Evolutionary conservation across 1,140 invertebrate genomes (phyloP).

Genomic region (Metopolophium dirhodum): DNA sequence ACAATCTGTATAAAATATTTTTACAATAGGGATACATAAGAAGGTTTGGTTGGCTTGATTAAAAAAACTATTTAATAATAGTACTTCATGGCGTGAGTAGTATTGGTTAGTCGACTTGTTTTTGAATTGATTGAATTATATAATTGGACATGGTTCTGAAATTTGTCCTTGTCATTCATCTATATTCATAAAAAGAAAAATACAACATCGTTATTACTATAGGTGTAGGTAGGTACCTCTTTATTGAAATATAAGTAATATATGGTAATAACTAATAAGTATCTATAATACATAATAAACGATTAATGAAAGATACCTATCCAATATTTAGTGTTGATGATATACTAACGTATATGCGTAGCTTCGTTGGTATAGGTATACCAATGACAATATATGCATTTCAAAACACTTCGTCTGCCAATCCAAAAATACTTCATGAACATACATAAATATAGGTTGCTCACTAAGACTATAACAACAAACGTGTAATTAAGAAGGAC

Average conservation of each 20-base stretch:
- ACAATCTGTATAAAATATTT: too few species aligned
- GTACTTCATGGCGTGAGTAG: too few species aligned
- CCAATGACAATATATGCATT: background rate
- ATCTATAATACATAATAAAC: background rate
- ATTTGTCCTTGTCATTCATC: background rate
- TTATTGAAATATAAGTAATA: background rate
- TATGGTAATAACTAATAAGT: background rate
- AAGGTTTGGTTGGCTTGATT: too few species aligned
- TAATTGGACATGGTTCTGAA: background rate
- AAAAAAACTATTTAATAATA: too few species aligned
- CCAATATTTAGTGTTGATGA: background rate
- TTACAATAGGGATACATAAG: too few species aligned
- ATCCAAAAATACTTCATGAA: slow-evolving; percentile 42
- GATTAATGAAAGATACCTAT: background rate
- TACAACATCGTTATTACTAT: background rate
- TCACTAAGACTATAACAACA: background rate
- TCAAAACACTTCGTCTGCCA: slow-evolving; percentile 25
- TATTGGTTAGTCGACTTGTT: too few species aligned
- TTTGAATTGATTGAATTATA: too few species aligned
- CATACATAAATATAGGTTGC: slow-evolving; percentile 10
- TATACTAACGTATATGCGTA: background rate
- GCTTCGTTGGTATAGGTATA: background rate
- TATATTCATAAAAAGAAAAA: background rate
- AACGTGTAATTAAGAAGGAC: slow-evolving; percentile 3
- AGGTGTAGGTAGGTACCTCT: background rate